Conservation (phyloP, 2,888 invertebrate species). For the Tetragonisca angustula region DNA sequence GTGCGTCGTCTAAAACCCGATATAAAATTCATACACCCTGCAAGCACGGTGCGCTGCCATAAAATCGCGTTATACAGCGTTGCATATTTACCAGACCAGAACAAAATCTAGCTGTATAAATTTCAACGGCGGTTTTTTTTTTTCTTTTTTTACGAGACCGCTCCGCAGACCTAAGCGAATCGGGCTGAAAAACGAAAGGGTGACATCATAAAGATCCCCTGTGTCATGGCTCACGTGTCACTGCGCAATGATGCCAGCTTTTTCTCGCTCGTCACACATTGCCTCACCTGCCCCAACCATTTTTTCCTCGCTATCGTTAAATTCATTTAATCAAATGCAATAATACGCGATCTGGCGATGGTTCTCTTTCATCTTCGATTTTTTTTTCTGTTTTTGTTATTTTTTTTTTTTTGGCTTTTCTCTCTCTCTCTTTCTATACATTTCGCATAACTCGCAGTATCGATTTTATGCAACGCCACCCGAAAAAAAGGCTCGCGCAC, state of each 20-base stretch:
- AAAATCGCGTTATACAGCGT: slow-evolving; percentile 38
- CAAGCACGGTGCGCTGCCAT: slow-evolving; percentile 15
- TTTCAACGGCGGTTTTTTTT: slow-evolving; percentile 52
- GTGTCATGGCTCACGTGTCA: slow-evolving; percentile 80
- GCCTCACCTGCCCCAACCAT: slow-evolving; percentile 70
- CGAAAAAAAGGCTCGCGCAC: neutral
- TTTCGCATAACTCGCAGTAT: slow-evolving; percentile 63
- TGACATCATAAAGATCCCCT: slow-evolving; percentile 75
- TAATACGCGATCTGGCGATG: slow-evolving; percentile 49
- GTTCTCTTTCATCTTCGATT: neutral
- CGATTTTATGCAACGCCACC: slow-evolving; percentile 67
- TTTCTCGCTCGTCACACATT: slow-evolving; percentile 60
- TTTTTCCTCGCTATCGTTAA: slow-evolving; percentile 59
- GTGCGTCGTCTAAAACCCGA: slow-evolving; percentile 6
- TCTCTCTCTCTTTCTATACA: neutral
- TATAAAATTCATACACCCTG: slow-evolving; percentile 44
- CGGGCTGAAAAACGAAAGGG: slow-evolving; percentile 67
- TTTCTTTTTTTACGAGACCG: slow-evolving; percentile 66
- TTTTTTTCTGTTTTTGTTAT: neutral
- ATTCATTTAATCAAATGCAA: slow-evolving; percentile 72
- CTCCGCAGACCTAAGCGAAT: slow-evolving; percentile 57
- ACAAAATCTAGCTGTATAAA: slow-evolving; percentile 73
- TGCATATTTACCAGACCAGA: slow-evolving; percentile 59
- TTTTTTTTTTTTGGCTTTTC: neutral
- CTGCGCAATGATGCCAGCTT: slow-evolving; percentile 40